A percentile compares a stretch with the other conserved stretches of the same genome.
phyloP scores from a whole-genome alignment of 2,888 invertebrate genomes.

The Hypsopygia costalis region DNA sequence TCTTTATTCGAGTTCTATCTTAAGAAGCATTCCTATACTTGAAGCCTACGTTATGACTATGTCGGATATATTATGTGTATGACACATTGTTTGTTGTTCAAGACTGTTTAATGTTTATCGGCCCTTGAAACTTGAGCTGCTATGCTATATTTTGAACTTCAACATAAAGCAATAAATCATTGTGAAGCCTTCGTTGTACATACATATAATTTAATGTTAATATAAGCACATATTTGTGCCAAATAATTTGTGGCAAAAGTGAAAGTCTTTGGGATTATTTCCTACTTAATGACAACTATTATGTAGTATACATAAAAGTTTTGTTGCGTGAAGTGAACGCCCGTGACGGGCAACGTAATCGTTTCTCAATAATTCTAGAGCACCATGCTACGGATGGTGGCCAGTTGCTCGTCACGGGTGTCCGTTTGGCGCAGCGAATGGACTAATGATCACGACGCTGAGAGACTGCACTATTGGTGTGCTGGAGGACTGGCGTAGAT shows the following conservation, averaged over 20 bases:
- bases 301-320: no score
- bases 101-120: constrained; percentile 12
- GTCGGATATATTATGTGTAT: constrained; percentile 47
- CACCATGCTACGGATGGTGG: no score
- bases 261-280: constrained; percentile 10
- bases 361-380: no score
- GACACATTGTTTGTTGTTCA: constrained; percentile 36
- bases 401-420: no score
- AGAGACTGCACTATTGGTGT: background rate
- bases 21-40: constrained; percentile 61
- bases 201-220: constrained; percentile 41
- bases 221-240: constrained; percentile 65
- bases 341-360: no score
- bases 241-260: constrained; percentile 42
- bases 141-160: constrained; percentile 18
- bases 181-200: constrained; percentile 62
- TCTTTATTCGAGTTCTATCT: constrained; percentile 52
- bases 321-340: no score
- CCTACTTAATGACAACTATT: constrained; percentile 20
- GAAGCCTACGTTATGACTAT: constrained; percentile 29
- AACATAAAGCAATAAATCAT: constrained; percentile 63
- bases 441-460: constrained; percentile 23
- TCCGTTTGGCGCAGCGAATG: background rate
- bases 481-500: no score
- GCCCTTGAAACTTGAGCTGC: no score